phyloP scores from a whole-genome alignment of 1,140 invertebrate species.

The Holotrichia oblita region DNA sequence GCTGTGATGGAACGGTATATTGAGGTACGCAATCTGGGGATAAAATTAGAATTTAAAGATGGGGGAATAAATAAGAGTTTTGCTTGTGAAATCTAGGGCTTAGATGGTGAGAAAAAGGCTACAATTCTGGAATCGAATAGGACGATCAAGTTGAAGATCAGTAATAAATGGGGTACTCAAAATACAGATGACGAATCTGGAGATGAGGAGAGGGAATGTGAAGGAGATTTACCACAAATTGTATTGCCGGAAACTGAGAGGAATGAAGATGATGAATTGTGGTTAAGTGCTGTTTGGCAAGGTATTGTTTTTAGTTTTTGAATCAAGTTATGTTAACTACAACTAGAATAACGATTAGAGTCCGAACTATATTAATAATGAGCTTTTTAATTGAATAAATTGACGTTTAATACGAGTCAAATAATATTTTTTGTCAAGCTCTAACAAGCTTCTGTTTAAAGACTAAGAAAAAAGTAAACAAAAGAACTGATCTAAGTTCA shows the following conservation, averaged over 20 bases:
- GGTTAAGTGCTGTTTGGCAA: background rate
- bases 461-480: no score
- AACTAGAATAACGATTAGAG: no score
- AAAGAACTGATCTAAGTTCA: no score
- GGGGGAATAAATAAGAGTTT: background rate
- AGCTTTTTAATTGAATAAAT: no score
- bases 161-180: background rate
- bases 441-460: no score
- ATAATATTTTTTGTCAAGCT: no score
- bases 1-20: background rate
- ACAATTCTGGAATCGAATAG: constrained; percentile 2
- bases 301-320: background rate
- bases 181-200: background rate
- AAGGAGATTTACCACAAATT: background rate
- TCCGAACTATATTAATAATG: no score
- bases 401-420: no score
- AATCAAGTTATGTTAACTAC: background rate
- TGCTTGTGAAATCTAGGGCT: background rate
- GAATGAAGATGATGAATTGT: background rate
- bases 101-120: background rate
- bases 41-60: background rate
- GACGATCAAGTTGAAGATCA: background rate
- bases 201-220: background rate
- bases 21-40: no score
- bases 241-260: background rate